Evolutionary conservation across 1,140 invertebrate genomes (phyloP).

Genomic region (Zeugodacus cucurbitae): DNA sequence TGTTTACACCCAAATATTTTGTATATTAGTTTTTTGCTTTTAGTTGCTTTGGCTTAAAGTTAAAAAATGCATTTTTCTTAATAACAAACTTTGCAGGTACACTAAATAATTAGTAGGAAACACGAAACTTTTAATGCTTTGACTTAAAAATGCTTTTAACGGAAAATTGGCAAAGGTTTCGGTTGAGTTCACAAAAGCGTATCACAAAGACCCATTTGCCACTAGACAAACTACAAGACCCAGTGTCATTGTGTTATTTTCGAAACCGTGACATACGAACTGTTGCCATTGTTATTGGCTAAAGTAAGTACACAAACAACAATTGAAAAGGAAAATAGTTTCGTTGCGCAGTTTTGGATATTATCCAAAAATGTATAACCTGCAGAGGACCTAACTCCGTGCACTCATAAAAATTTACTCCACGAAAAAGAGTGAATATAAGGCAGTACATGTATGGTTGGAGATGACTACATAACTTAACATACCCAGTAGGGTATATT

Average conservation of each 20-base stretch:
- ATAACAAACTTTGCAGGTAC: conserved; percentile 32
- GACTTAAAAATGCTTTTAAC: conserved; percentile 39
- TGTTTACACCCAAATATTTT: background rate
- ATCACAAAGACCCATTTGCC: conserved; percentile 34
- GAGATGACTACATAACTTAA: background rate
- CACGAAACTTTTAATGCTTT: conserved; percentile 7
- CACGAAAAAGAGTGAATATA: background rate
- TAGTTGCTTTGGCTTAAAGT: background rate
- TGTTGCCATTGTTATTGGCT: background rate
- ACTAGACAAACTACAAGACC: background rate
- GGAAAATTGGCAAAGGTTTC: conserved; percentile 31
- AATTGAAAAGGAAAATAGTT: conserved; percentile 34
- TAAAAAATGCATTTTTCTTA: background rate
- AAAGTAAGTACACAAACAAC: conserved; percentile 27
- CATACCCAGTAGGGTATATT: background rate
- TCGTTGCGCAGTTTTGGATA: conserved; percentile 26
- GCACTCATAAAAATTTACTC: conserved; percentile 26
- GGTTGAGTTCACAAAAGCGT: conserved; percentile 11
- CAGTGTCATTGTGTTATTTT: conserved; percentile 35
- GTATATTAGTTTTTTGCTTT: background rate
- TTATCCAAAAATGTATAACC: conserved; percentile 30
- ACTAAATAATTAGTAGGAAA: conserved; percentile 31
- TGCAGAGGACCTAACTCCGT: conserved; percentile 7
- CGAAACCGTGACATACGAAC: conserved; percentile 14
- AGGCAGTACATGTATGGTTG: too few species aligned